Evolutionary conservation across 2,113 vertebrate species (phyloP), one percentile per base, ranked within the genome.

Genomic region (Camelus dromedarius): DNA sequence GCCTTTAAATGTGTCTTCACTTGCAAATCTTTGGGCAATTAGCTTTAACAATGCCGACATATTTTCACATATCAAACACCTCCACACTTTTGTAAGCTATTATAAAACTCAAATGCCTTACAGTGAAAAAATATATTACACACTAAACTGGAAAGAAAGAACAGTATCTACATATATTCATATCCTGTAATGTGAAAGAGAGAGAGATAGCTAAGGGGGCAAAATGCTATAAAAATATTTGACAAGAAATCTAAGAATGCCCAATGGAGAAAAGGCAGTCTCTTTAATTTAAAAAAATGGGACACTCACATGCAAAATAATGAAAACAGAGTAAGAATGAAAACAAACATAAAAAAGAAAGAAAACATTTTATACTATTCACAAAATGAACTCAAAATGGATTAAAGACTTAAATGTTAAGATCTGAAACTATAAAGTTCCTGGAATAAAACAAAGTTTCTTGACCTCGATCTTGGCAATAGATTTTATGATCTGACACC

Each of bases 1-100:
- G 66, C 91, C 94, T 98, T 90, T 97, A 97, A 97, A 94, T 96
- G 69, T 92, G 95, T 97, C 70, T 97, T 93, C 89, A 72, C 93
- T 97, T 98, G 64, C 98, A 98, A 98, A 98, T 98, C 97, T 96
- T 95, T 66, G 82, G 90, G 75, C 82, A 92, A 97, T 98, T 98
- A 98, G 96, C 94, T 94, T 97, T 98, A 98, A 98, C 84, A 97
- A 97, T 97, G 24, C 20, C 81, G 97, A 89, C 70, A 82, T 96
- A 84, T 77, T 96, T 90, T 97, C 92, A 98, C 88, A 95, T 93
- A 84, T 96, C 91, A 98, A 73, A 83, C 32, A 97, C 70, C 20
- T 93, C 30, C 95, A 94, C 85, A 95, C 87, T 96, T 94, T 98
- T 95, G 48, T 93, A 85, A 54, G 62, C 62, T 95, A 20, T 79